These are phyloP conservation scores for Drosophila ironensis DNA, from an alignment of 1,140 invertebrate species.

Conservation along the genomic window DNA sequence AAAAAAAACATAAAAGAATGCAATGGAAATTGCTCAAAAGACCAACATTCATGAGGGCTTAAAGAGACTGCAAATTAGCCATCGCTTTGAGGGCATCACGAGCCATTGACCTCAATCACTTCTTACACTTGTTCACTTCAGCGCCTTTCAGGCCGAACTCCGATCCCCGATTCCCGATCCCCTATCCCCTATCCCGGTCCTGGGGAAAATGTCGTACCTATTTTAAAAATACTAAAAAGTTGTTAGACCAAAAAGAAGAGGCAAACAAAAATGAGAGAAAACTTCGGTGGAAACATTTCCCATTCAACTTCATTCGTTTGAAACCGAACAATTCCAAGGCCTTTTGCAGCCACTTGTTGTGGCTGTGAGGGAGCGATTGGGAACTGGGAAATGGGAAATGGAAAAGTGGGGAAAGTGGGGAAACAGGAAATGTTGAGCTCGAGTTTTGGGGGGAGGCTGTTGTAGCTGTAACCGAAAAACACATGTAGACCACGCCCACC, in stretches of 20 bases:
- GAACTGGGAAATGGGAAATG: neutral
- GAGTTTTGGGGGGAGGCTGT: neutral
- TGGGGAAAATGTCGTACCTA: slow-evolving; percentile 20
- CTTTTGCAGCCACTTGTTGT: slow-evolving; percentile 66
- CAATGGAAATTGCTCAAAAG: too few species aligned
- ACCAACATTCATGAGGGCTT: too few species aligned
- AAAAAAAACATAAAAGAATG: too few species aligned
- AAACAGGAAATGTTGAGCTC: too few species aligned
- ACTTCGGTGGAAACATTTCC: slow-evolving; percentile 44
- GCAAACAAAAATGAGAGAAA: slow-evolving; percentile 28
- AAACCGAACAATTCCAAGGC: slow-evolving; percentile 52
- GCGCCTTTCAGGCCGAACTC: slow-evolving; percentile 20
- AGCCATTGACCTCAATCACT: slow-evolving; percentile 57
- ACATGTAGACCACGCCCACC: slow-evolving; percentile 43
- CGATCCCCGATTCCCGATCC: too few species aligned
- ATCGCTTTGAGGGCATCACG: slow-evolving; percentile 28
- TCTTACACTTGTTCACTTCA: slow-evolving; percentile 40
- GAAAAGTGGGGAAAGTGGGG: neutral
- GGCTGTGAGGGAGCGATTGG: neutral
- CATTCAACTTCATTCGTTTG: slow-evolving; percentile 52
- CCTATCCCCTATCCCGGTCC: neutral
- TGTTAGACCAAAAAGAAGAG: slow-evolving; percentile 17
- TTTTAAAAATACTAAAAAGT: slow-evolving; percentile 34
- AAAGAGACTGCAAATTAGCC: too few species aligned
- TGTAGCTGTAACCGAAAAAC: slow-evolving; percentile 19